Percentiles rank a stretch among this genome's conserved stretches.
Conservation (phyloP, 2,888 invertebrate species). For the Spatulosminthurus flaviceps region DNA sequence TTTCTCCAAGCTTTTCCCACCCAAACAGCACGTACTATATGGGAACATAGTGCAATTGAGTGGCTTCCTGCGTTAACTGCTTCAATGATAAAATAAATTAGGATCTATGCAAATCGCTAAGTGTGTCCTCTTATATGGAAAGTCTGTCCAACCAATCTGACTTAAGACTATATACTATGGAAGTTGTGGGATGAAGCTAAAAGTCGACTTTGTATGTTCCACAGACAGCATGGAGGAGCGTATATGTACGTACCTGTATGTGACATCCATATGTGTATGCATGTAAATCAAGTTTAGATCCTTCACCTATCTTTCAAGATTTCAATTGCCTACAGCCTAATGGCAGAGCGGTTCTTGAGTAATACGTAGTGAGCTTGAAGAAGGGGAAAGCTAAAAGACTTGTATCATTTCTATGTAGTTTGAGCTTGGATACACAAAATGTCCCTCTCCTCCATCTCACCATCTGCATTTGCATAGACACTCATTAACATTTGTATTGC, state of each 20-base stretch:
- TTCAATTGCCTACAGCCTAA: background rate
- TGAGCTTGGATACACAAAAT: background rate
- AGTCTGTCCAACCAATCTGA: conserved; percentile 16
- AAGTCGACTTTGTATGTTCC: background rate
- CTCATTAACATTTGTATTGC: conserved; percentile 38
- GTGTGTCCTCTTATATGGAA: conserved; percentile 12
- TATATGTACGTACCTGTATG: no score
- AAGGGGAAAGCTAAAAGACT: background rate
- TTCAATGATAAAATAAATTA: conserved; percentile 41
- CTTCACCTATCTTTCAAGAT: background rate
- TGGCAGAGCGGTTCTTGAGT: background rate
- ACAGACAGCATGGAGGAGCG: background rate
- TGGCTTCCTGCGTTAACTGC: conserved; percentile 14
- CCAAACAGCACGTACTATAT: background rate
- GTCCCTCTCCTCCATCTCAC: background rate
- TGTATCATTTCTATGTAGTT: no score
- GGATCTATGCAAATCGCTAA: conserved; percentile 31
- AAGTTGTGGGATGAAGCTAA: conserved; percentile 8
- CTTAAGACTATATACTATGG: no score
- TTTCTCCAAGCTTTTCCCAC: no score
- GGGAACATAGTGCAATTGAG: conserved; percentile 11
- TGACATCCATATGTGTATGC: background rate
- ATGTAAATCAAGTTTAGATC: no score
- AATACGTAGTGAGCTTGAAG: no score
- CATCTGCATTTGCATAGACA: conserved; percentile 30